A percentile compares a stretch with the other conserved stretches of the same genome.
These are phyloP conservation scores for Anagyrus pseudococci DNA, from an alignment of 2,888 invertebrate genomes.

Conservation along the genomic window DNA sequence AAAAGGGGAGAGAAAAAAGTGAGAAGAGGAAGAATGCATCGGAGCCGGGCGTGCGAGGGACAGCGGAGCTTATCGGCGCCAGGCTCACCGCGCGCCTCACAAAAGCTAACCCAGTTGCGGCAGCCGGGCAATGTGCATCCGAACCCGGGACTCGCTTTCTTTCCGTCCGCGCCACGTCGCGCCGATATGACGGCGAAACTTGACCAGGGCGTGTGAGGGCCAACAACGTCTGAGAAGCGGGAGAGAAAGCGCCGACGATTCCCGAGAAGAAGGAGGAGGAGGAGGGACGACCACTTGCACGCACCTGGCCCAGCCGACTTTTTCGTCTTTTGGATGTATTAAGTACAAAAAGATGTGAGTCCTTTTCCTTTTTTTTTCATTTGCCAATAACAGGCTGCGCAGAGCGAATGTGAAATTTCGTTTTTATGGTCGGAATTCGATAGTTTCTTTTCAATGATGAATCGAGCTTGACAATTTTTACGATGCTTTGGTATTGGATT, in stretches of 20 bases:
- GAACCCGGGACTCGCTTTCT: no score
- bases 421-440: no score
- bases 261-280: background rate
- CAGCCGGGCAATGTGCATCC: background rate
- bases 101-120: background rate
- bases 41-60: constrained; percentile 4
- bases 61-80: no score
- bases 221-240: background rate
- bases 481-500: no score
- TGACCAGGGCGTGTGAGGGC: no score
- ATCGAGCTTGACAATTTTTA: no score
- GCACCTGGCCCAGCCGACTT: constrained; percentile 28
- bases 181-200: no score
- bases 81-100: no score
- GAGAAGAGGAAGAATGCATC: constrained; percentile 22
- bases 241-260: background rate
- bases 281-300: background rate
- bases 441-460: no score
- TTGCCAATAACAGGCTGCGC: background rate
- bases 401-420: background rate
- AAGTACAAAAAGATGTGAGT: constrained; percentile 54
- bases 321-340: constrained; percentile 51
- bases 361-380: constrained; percentile 14
- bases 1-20: constrained; percentile 5
- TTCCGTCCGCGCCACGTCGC: no score